Conservation (phyloP, 2,797 vertebrate species). For the Falco biarmicus region DNA sequence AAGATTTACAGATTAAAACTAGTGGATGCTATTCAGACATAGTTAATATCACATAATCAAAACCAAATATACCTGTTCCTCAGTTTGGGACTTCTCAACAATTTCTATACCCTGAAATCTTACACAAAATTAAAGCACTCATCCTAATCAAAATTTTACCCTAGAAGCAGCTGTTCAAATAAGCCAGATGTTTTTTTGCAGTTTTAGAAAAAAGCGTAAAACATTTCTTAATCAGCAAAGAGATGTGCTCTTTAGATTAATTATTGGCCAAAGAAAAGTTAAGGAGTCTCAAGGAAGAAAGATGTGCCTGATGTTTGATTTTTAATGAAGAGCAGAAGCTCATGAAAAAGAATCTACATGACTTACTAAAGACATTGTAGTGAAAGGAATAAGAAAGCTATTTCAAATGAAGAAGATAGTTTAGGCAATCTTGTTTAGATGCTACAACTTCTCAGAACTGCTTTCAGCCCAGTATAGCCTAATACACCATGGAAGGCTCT, state of each 20-base stretch:
- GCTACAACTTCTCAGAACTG: not conserved
- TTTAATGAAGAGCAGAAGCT: not conserved
- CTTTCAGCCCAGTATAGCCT: not conserved
- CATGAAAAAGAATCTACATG: not conserved
- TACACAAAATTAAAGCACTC: not conserved
- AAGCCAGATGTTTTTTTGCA: not conserved
- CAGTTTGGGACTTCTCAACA: not conserved
- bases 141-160: not conserved
- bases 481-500: not conserved
- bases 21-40: not conserved
- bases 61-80: not conserved
- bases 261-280: not conserved
- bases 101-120: not conserved
- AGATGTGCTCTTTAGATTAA: not conserved
- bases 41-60: not conserved
- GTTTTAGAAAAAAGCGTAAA: not conserved
- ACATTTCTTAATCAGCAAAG: not conserved
- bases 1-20: not conserved
- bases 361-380: not conserved
- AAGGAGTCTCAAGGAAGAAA: not conserved
- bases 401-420: not conserved
- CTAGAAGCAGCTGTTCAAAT: not conserved
- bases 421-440: not conserved
- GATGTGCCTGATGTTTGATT: not conserved
- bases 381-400: not conserved